These are phyloP conservation scores for Caenorhabditis japonica DNA, from an alignment of 2,888 invertebrate species.

Conservation along the genomic window DNA sequence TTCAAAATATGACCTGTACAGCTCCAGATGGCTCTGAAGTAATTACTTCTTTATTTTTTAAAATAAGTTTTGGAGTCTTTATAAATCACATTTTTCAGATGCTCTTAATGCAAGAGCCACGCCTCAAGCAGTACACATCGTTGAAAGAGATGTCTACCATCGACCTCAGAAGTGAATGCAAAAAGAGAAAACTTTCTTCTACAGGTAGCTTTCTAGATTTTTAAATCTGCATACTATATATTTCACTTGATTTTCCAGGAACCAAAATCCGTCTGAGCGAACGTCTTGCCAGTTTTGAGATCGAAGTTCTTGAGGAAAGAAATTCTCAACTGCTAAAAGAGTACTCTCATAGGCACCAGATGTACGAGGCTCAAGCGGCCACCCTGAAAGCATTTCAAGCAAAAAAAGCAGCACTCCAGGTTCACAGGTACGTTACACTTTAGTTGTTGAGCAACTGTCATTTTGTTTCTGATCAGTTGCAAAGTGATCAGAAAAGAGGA, in stretches of 20 bases:
- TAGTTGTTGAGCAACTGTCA: slow-evolving; percentile 22
- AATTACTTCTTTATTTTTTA: not conserved
- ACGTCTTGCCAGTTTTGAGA: slow-evolving; percentile 17
- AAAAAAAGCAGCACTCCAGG: slow-evolving; percentile 26
- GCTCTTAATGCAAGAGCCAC: slow-evolving; percentile 36
- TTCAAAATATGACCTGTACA: slow-evolving; percentile 3
- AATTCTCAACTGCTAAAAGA: slow-evolving; percentile 20
- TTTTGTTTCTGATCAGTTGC: slow-evolving; percentile 45
- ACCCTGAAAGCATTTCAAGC: slow-evolving; percentile 42
- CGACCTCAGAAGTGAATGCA: slow-evolving; percentile 32
- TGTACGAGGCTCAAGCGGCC: slow-evolving; percentile 42
- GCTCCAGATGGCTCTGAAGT: slow-evolving; percentile 25
- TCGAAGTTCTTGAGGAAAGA: slow-evolving; percentile 13
- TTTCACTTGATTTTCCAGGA: too few relatives aligned
- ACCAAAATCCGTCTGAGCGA: slow-evolving; percentile 19
- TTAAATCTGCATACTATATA: too few relatives aligned
- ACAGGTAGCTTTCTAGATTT: too few relatives aligned
- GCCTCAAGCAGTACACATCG: slow-evolving; percentile 19
- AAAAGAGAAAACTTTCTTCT: slow-evolving; percentile 13
- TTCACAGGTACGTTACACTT: slow-evolving; percentile 46
- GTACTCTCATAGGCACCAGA: slow-evolving; percentile 22
- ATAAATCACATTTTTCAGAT: slow-evolving; percentile 14
- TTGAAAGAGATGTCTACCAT: slow-evolving; percentile 32
- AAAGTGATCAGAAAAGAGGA: slow-evolving; percentile 38
- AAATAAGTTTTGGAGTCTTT: not conserved